Conservation (phyloP, 2,797 vertebrate genomes). For the Naso thynnoides region DNA sequence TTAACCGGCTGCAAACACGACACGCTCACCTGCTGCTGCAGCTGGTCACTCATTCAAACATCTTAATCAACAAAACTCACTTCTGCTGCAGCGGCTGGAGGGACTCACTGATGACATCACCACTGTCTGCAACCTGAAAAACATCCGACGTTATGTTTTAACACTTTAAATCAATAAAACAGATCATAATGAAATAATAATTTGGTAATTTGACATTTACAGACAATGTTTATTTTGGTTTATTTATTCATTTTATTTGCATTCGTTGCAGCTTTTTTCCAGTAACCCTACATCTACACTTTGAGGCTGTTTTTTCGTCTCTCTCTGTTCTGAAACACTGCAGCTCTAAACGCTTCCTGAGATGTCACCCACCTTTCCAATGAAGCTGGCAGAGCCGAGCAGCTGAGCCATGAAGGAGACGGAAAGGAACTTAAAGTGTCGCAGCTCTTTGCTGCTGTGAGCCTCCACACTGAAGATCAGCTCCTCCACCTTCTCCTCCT, state of each 20-base stretch:
- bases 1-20: too few species aligned
- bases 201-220: too few species aligned
- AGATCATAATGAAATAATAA: too few species aligned
- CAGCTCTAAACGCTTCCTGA: not conserved
- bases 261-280: too few species aligned
- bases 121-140: constrained; percentile 86
- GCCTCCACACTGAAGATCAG: constrained; percentile 89
- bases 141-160: constrained; percentile 23
- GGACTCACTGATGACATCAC: constrained; percentile 61
- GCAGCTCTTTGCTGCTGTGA: constrained; percentile 92
- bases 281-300: too few species aligned
- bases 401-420: constrained; percentile 94
- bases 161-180: too few species aligned
- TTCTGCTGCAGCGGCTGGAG: constrained; percentile 90
- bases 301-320: too few species aligned
- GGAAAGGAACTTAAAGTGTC: constrained; percentile 93
- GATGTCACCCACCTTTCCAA: constrained; percentile 86
- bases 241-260: too few species aligned
- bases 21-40: not conserved
- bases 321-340: too few species aligned
- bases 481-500: constrained; percentile 77
- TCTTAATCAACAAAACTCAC: constrained; percentile 73
- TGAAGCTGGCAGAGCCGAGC: constrained; percentile 88
- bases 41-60: not conserved
- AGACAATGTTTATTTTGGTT: too few species aligned